Conservation (phyloP, 2,113 vertebrate species). For the Peromyscus leucopus region DNA sequence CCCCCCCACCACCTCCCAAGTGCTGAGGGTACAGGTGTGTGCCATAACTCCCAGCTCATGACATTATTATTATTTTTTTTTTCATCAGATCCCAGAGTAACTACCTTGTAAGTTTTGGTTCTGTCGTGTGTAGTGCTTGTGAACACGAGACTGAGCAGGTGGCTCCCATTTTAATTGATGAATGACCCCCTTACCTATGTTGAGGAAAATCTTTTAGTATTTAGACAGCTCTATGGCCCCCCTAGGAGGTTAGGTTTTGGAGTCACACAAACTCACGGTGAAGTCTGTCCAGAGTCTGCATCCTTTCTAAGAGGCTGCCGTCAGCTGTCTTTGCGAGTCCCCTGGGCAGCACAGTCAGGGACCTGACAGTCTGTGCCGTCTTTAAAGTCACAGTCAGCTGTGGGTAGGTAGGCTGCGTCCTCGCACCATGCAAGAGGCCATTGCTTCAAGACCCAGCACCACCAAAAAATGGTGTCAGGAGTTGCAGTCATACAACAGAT, state of each 20-base stretch:
- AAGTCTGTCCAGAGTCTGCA: neutral
- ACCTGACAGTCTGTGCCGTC: slow-evolving; percentile 61
- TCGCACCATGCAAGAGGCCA: neutral
- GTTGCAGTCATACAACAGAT: neutral
- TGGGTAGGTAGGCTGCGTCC: neutral
- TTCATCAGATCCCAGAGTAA: slow-evolving; percentile 64
- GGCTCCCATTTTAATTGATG: slow-evolving; percentile 61
- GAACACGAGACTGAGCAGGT: neutral
- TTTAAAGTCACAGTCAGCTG: slow-evolving; percentile 40
- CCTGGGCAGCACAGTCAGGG: slow-evolving; percentile 48
- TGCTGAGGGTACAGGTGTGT: neutral
- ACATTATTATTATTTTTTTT: slow-evolving; percentile 30
- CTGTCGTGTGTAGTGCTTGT: slow-evolving; percentile 29
- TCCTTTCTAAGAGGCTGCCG: slow-evolving; percentile 49
- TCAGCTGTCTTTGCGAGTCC: slow-evolving; percentile 12
- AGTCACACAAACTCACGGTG: neutral
- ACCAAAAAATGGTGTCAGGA: neutral
- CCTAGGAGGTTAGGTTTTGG: neutral
- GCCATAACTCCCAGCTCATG: neutral
- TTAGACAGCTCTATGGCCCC: slow-evolving; percentile 66
- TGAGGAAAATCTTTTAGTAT: slow-evolving; percentile 57
- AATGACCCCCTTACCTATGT: neutral
- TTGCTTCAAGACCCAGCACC: neutral
- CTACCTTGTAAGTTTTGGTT: slow-evolving; percentile 31
- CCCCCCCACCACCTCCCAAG: neutral